phyloP scores from a whole-genome alignment of 2,888 invertebrate species.

The Sinhomidia bicolor region DNA sequence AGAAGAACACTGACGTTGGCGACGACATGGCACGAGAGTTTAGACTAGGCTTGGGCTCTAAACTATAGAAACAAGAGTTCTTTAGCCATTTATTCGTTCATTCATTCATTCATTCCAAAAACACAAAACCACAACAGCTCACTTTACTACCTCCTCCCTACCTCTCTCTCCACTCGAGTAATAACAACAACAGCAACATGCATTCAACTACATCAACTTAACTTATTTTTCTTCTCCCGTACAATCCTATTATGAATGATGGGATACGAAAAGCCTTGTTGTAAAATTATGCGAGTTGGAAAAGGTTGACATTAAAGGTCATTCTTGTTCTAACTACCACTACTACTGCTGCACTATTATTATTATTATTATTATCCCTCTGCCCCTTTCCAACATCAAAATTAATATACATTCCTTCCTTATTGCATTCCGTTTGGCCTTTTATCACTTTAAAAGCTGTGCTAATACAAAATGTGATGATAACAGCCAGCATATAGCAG shows the following conservation, averaged over 20 bases:
- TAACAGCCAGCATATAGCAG: too few species aligned
- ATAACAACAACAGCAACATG: neutral
- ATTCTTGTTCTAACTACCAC: neutral
- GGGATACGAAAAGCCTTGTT: neutral
- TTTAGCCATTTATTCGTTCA: too few species aligned
- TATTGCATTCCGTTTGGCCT: neutral
- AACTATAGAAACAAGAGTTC: neutral
- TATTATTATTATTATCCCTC: too few species aligned
- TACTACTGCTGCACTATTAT: too few species aligned
- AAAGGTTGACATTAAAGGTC: conserved; percentile 64
- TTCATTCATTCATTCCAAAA: neutral
- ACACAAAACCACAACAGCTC: neutral
- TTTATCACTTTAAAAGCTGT: neutral
- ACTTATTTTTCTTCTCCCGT: neutral
- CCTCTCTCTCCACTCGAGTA: neutral
- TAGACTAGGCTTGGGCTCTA: too few species aligned
- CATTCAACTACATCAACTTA: too few species aligned
- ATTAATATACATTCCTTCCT: neutral
- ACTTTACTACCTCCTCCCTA: neutral
- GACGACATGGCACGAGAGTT: too few species aligned
- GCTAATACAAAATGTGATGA: neutral
- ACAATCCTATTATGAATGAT: neutral
- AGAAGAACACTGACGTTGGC: too few species aligned
- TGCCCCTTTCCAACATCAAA: too few species aligned
- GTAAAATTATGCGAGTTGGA: conserved; percentile 27